Evolutionary conservation across 2,113 vertebrate species (phyloP).

Genomic region (Tringa solitaria): DNA sequence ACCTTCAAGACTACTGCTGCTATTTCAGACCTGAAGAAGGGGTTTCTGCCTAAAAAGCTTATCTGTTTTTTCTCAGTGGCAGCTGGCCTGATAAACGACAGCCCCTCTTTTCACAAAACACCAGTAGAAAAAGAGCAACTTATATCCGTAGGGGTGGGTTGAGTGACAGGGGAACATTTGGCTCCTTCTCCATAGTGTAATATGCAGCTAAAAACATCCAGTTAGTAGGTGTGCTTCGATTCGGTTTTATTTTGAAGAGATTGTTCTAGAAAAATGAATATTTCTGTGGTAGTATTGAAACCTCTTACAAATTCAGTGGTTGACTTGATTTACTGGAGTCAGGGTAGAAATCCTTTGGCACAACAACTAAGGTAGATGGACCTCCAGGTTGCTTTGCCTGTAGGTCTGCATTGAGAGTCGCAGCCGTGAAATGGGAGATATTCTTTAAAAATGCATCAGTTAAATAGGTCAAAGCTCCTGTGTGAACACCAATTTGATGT

Average conservation of each 20-base stretch:
- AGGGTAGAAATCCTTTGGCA: neutral
- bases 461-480: neutral
- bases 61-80: neutral
- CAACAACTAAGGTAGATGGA: neutral
- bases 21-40: neutral
- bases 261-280: constrained; percentile 12
- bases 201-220: constrained; percentile 46
- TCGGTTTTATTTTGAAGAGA: neutral
- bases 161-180: constrained; percentile 46
- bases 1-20: neutral
- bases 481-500: neutral
- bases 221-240: constrained; percentile 42
- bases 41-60: neutral
- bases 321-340: neutral
- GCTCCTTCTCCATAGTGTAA: neutral
- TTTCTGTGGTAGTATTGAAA: neutral
- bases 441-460: neutral
- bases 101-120: neutral
- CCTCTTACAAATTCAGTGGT: neutral
- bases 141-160: neutral
- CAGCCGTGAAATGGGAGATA: neutral
- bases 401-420: neutral
- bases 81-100: neutral
- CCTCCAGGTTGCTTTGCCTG: neutral
- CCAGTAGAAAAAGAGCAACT: constrained; percentile 13